A percentile compares a stretch with the other conserved stretches of the same genome.
Evolutionary conservation across 2,888 invertebrate species (phyloP).

Genomic region (Tetranychus piercei): DNA sequence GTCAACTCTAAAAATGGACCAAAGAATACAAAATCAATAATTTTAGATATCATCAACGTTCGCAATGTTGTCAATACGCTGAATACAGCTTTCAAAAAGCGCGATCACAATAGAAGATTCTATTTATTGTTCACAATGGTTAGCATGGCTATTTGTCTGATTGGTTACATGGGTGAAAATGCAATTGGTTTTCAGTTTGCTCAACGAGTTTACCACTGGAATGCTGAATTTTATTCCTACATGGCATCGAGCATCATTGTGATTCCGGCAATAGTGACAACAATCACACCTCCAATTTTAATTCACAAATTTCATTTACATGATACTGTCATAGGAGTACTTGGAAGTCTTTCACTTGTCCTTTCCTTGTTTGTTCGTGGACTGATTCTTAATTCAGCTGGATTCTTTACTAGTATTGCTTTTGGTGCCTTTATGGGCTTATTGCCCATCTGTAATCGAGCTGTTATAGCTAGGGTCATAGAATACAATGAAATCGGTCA

Average conservation of each 20-base stretch:
- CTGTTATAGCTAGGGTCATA: not conserved
- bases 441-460: not conserved
- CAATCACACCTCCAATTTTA: not conserved
- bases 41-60: too few species aligned
- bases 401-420: not conserved
- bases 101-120: not conserved
- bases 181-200: not conserved
- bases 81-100: not conserved
- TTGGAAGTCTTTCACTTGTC: not conserved
- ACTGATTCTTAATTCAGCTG: not conserved
- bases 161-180: not conserved
- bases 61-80: not conserved
- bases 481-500: not conserved
- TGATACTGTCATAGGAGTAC: not conserved
- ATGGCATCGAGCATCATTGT: not conserved
- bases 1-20: too few species aligned
- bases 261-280: not conserved
- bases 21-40: too few species aligned
- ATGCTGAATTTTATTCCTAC: not conserved
- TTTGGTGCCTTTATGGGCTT: not conserved
- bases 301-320: not conserved
- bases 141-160: not conserved
- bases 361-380: not conserved
- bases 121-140: not conserved
- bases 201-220: not conserved